Conservation (phyloP, 2,797 vertebrate genomes). For the Vipera ursinii region DNA sequence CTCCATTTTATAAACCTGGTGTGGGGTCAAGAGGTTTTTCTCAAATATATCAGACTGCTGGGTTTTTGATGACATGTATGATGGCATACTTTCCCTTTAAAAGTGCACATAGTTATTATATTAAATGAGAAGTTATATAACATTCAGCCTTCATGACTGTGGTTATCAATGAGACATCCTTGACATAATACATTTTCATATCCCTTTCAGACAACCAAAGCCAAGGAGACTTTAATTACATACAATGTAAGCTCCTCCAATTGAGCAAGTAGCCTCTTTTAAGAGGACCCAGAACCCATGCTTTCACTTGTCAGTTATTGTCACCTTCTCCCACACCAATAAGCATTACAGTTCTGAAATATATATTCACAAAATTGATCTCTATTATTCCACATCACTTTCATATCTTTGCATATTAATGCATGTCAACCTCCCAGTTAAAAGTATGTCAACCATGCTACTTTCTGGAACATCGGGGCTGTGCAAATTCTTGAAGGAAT, state of each 20-base stretch:
- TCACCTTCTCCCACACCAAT: neutral
- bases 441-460: neutral
- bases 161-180: neutral
- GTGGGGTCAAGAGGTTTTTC: constrained; percentile 35
- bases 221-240: neutral
- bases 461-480: neutral
- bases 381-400: neutral
- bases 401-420: neutral
- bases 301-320: neutral
- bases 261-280: neutral
- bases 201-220: neutral
- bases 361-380: neutral
- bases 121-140: constrained; percentile 38
- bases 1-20: neutral
- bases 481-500: neutral
- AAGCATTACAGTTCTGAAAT: neutral
- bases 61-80: constrained; percentile 43
- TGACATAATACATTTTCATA: neutral
- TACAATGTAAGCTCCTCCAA: neutral
- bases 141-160: constrained; percentile 19
- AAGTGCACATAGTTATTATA: constrained; percentile 43
- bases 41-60: constrained; percentile 51
- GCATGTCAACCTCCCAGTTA: neutral
- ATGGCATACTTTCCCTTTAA: constrained; percentile 39
- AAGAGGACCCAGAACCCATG: neutral